Conservation (phyloP, 2,797 vertebrate species). For the Ptychobarbus kaznakovi region DNA sequence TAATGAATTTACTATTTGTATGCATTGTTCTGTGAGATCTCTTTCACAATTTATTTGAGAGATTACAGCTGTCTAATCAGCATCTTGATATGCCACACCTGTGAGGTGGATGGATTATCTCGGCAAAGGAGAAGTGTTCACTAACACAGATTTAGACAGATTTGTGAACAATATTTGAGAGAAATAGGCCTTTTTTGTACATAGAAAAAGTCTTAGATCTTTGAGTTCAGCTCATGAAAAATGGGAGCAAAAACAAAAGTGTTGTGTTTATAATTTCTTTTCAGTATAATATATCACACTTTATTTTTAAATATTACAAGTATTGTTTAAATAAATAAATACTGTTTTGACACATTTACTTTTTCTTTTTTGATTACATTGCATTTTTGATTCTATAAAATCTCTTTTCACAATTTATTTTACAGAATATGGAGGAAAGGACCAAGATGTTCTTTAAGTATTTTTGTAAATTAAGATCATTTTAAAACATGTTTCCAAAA, state of each 20-base stretch:
- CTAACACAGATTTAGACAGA: too few species aligned
- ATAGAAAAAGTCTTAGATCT: too few species aligned
- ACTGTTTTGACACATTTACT: not conserved
- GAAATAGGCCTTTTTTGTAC: too few species aligned
- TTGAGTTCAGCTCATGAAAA: too few species aligned
- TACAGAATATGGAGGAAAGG: not conserved
- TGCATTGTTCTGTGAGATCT: not conserved
- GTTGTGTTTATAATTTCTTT: too few species aligned
- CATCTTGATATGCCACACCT: too few species aligned
- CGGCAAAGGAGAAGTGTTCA: too few species aligned
- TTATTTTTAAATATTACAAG: not conserved
- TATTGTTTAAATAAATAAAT: not conserved
- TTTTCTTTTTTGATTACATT: not conserved
- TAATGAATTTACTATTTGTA: not conserved
- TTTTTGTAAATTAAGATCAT: not conserved
- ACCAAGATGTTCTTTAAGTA: not conserved
- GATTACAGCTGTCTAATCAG: not conserved
- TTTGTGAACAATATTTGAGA: too few species aligned
- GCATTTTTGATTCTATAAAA: not conserved
- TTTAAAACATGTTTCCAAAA: not conserved
- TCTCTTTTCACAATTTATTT: not conserved
- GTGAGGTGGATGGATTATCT: too few species aligned
- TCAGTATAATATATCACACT: too few species aligned
- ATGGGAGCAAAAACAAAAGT: too few species aligned
- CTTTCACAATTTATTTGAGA: not conserved